Base-by-base conservation (phyloP, 1,140 invertebrate species). In the Acromyrmex heyeri region DNA sequence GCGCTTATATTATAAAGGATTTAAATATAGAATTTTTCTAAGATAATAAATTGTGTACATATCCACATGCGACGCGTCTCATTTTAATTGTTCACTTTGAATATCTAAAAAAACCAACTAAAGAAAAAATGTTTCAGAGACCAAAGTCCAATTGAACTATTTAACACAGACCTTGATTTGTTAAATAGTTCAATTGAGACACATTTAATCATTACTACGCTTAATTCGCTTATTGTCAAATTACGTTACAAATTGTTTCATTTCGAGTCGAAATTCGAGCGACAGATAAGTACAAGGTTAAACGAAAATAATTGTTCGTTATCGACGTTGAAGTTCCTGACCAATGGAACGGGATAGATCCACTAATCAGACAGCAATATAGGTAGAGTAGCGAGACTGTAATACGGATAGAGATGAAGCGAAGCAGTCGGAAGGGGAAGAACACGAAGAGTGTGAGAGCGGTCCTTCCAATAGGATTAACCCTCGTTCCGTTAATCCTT, bases 401-500 rank as follows among this genome's bases (percentile, higher is more conserved):
- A 87, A 86, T 61, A 86, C 24, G 18, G 61, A 82, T 59, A 77
- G 65, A 61, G 73, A 48, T 53, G 50, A 61, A 30, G 24, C 61
- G 64, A 38, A 61, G 27, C 82, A 27, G 48, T 77, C 70, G 73
- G 48, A 7, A 18, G 44, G 27, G 59, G 81, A 70, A 86, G 88
- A 72, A 87, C 53, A 72, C 69, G 65, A 70, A 85, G 90, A 90
- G 86, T 91, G 91, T 64, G 91, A 93, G 92, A 91, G 79, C 88
- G 90, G 88, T 89, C 90, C 91, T 92, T 93, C 92, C 92, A 92
- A 93, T 94, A 91, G 94, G 94, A 95, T 95, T 95, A 94, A 94
- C 92, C 93, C 93, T 93, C 93, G 94, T 95, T 91, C 92, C 88
- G 91, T 93, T 94, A 95, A 95, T 95, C 94, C 94, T 93, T 94